phyloP scores from a whole-genome alignment of 2,113 vertebrate species.

The Nothobranchius kuhntae region DNA sequence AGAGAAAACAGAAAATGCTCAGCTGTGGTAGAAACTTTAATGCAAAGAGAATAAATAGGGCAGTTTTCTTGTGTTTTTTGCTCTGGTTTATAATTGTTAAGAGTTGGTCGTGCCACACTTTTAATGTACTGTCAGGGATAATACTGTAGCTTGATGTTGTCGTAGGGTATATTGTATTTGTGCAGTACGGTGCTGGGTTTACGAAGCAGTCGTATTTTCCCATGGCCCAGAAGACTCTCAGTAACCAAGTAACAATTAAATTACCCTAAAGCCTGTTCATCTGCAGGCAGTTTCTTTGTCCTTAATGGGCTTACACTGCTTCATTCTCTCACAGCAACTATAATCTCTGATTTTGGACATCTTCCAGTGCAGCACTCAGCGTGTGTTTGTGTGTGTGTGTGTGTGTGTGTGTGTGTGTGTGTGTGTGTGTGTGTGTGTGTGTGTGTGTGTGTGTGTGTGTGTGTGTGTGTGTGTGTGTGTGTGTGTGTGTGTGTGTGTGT shows the following conservation, averaged over 20 bases:
- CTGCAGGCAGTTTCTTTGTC: slow-evolving; percentile 69
- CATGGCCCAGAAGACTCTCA: slow-evolving; percentile 48
- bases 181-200: not conserved
- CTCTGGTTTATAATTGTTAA: not conserved
- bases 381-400: slow-evolving; percentile 19
- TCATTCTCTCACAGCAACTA: slow-evolving; percentile 70
- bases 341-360: slow-evolving; percentile 77
- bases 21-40: not conserved
- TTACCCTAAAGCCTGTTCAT: slow-evolving; percentile 72
- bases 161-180: not conserved
- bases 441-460: slow-evolving; percentile 17
- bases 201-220: slow-evolving; percentile 42
- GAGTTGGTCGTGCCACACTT: not conserved
- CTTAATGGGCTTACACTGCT: slow-evolving; percentile 79
- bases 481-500: slow-evolving; percentile 18
- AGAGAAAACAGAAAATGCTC: not conserved
- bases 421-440: slow-evolving; percentile 22
- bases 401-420: slow-evolving; percentile 12
- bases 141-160: not conserved
- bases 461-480: slow-evolving; percentile 14
- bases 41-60: not conserved
- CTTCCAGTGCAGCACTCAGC: slow-evolving; percentile 65
- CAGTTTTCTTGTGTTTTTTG: not conserved
- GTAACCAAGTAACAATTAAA: slow-evolving; percentile 72
- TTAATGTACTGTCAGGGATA: not conserved